phyloP scores from a whole-genome alignment of 2,113 vertebrate genomes.

The Lanius ludovicianus region DNA sequence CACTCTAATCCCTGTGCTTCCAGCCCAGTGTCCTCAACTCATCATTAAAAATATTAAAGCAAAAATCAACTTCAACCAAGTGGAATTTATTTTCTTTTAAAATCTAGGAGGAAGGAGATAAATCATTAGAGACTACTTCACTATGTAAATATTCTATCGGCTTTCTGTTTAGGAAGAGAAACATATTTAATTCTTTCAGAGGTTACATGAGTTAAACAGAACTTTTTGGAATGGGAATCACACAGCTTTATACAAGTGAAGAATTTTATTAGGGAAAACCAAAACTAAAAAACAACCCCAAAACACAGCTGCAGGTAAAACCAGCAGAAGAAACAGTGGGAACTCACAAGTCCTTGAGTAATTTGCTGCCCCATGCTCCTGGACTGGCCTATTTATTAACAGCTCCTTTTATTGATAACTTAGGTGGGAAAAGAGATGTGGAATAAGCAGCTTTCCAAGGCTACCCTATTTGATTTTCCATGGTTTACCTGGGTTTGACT shows the following conservation, averaged over 20 bases:
- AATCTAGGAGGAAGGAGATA: constrained; percentile 26
- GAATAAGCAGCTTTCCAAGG: background rate
- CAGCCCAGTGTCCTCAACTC: background rate
- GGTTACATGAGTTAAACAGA: constrained; percentile 4
- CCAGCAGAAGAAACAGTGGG: background rate
- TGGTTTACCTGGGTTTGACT: background rate
- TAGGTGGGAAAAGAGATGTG: background rate
- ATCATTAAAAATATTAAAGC: constrained; percentile 29
- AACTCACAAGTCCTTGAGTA: background rate
- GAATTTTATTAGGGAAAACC: background rate
- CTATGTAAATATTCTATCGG: background rate
- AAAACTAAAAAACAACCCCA: background rate
- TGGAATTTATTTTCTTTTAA: constrained; percentile 41
- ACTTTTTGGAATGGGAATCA: background rate
- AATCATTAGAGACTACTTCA: constrained; percentile 28
- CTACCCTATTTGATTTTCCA: background rate
- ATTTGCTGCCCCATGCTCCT: background rate
- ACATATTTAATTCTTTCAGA: constrained; percentile 12
- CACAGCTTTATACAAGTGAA: background rate
- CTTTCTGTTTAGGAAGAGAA: background rate
- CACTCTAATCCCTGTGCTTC: background rate
- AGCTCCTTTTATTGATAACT: background rate
- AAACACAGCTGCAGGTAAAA: background rate
- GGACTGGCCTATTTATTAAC: background rate
- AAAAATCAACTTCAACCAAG: constrained; percentile 28